Conservation (phyloP, 1,140 invertebrate genomes). For the Drosophila setifemur region DNA sequence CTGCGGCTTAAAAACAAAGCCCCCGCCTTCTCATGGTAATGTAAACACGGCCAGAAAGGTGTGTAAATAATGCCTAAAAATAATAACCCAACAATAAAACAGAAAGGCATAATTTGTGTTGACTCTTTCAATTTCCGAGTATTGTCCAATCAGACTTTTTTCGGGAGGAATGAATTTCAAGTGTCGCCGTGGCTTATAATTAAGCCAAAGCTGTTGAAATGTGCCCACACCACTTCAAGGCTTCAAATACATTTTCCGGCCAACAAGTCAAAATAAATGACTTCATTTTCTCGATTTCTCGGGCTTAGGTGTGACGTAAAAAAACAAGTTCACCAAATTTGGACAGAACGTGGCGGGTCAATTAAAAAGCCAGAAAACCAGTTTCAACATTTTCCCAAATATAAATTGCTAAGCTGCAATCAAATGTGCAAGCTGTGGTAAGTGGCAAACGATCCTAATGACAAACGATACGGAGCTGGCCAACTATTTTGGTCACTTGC, state of each 20-base stretch:
- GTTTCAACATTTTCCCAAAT: conserved; percentile 46
- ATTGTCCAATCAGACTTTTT: conserved; percentile 33
- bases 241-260: conserved; percentile 49
- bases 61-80: conserved; percentile 51
- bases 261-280: conserved; percentile 37
- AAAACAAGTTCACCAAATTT: conserved; percentile 33
- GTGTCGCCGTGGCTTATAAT: conserved; percentile 40
- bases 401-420: conserved; percentile 25
- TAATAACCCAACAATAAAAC: conserved; percentile 42
- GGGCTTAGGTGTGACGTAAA: conserved; percentile 27
- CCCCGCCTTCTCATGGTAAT: conserved; percentile 18
- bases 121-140: conserved; percentile 36
- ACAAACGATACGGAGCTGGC: conserved; percentile 38
- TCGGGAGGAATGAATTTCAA: conserved; percentile 2
- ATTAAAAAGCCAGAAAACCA: conserved; percentile 31
- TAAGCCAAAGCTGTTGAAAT: conserved; percentile 51
- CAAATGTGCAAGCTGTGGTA: conserved; percentile 48
- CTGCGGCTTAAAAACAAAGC: conserved; percentile 32
- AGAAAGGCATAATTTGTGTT: conserved; percentile 47
- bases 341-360: conserved; percentile 29
- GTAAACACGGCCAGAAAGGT: conserved; percentile 41
- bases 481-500: conserved; percentile 44
- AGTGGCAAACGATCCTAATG: conserved; percentile 36
- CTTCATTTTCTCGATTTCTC: conserved; percentile 41
- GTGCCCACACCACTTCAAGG: conserved; percentile 34